Conservation (phyloP, 2,113 vertebrate species). For the Poicephalus gulielmi region DNA sequence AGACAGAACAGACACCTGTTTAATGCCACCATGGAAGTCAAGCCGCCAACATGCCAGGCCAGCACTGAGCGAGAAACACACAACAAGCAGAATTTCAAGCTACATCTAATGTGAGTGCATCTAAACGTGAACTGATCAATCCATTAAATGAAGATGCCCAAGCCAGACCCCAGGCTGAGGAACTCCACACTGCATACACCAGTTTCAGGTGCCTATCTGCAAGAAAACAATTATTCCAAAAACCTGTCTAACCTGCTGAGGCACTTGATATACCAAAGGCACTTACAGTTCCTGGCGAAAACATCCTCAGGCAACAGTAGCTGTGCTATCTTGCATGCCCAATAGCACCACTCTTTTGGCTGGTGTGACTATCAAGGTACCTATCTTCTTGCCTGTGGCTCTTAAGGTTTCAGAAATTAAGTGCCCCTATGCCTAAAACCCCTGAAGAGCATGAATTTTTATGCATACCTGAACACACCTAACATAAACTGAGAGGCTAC, state of each 20-base stretch:
- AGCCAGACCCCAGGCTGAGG: background rate
- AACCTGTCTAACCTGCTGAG: background rate
- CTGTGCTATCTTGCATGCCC: constrained; percentile 48
- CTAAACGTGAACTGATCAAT: background rate
- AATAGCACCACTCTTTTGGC: background rate
- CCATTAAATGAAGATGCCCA: background rate
- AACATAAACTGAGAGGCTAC: background rate
- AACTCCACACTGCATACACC: background rate
- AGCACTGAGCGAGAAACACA: fast-evolving
- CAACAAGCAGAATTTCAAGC: background rate
- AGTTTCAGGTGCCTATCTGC: background rate
- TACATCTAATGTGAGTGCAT: background rate
- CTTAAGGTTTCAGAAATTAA: constrained; percentile 28
- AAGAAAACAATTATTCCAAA: background rate
- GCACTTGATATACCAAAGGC: constrained; percentile 1
- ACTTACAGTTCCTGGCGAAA: constrained; percentile 18
- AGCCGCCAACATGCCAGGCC: background rate
- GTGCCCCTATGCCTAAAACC: background rate
- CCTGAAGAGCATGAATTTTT: background rate
- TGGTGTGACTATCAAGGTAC: background rate
- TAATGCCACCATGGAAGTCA: background rate
- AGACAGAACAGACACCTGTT: background rate
- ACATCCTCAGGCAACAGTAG: constrained; percentile 38
- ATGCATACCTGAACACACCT: constrained; percentile 44
- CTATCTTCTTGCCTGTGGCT: background rate